Evolutionary conservation across 2,888 invertebrate species (phyloP).

Genomic region (Hypomecis punctinalis): DNA sequence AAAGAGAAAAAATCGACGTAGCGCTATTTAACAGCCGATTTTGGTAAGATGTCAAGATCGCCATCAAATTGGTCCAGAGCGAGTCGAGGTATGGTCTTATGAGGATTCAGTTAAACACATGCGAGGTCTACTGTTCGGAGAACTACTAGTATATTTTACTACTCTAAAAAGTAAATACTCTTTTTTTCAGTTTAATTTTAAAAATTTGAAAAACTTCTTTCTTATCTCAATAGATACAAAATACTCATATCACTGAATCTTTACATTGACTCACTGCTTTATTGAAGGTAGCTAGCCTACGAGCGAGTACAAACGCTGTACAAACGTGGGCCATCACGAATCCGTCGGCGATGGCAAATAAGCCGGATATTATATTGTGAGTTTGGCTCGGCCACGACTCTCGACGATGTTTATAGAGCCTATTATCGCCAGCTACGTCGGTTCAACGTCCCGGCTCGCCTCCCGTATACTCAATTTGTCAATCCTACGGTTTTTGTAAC

Average conservation of each 20-base stretch:
- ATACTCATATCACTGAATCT: constrained; percentile 3
- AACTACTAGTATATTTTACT: too few species aligned
- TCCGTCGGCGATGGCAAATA: constrained; percentile 74
- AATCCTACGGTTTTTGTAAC: constrained; percentile 33
- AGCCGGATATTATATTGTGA: constrained; percentile 74
- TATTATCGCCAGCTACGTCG: constrained; percentile 71
- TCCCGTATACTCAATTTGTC: constrained; percentile 50
- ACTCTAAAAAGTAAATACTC: too few species aligned
- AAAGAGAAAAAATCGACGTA: too few species aligned
- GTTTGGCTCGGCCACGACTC: constrained; percentile 74
- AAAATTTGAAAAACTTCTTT: too few species aligned
- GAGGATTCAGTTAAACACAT: too few species aligned
- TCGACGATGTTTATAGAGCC: constrained; percentile 71
- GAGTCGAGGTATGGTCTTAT: too few species aligned
- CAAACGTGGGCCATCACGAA: constrained; percentile 68
- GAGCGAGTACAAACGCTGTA: constrained; percentile 42
- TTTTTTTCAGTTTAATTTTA: too few species aligned
- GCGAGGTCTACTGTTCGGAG: too few species aligned
- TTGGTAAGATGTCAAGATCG: too few species aligned
- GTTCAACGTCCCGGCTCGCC: constrained; percentile 73
- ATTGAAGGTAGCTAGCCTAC: constrained; percentile 14
- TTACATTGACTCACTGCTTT: constrained; percentile 18
- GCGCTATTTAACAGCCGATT: too few species aligned
- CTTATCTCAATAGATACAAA: too few species aligned
- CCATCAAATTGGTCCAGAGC: too few species aligned